Percentiles rank a stretch among this genome's conserved stretches.
Conservation (phyloP, 2,888 invertebrate genomes). For the Pecten maximus region DNA sequence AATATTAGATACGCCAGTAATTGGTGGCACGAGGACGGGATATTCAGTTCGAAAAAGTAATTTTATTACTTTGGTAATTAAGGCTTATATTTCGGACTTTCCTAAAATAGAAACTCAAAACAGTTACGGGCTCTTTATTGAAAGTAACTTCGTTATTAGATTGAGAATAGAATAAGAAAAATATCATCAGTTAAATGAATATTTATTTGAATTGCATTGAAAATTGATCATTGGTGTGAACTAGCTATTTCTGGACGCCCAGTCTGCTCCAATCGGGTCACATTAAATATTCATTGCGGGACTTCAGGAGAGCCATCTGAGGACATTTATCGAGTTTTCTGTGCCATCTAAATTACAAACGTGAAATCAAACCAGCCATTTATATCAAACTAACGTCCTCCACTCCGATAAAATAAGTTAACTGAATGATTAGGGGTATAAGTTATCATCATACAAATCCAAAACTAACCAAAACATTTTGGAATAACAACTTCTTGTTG, state of each 20-base stretch:
- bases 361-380: neutral
- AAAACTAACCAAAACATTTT: too few relatives aligned
- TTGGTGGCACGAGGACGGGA: neutral
- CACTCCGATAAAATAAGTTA: too few relatives aligned
- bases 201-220: neutral
- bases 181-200: neutral
- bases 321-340: neutral
- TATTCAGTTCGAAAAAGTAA: conserved; percentile 11
- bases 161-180: neutral
- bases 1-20: neutral
- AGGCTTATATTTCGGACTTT: neutral
- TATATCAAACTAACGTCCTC: neutral
- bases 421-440: too few relatives aligned
- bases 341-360: neutral
- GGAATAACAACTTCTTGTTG: too few relatives aligned
- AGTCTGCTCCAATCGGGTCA: neutral
- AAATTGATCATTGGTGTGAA: neutral
- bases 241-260: neutral
- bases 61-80: neutral
- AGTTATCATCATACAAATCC: too few relatives aligned
- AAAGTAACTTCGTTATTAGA: neutral
- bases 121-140: neutral
- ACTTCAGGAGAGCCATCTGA: neutral
- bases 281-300: neutral
- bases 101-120: neutral